Percentiles rank a stretch among this genome's conserved stretches.
Conservation (phyloP, 2,113 vertebrate species). For the Anarrhichthys ocellatus region DNA sequence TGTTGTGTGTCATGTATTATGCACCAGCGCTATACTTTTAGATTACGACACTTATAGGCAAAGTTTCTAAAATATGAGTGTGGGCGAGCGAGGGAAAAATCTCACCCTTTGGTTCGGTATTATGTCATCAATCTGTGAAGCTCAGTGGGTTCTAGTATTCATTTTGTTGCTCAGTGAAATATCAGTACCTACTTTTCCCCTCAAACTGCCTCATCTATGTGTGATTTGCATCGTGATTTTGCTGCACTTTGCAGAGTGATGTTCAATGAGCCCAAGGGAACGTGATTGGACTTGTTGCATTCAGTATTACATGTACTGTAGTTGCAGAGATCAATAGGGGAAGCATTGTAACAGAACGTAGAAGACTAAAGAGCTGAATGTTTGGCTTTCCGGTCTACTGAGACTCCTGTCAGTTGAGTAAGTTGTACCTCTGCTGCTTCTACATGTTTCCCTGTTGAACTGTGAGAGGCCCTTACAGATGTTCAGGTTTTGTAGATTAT, state of each 20-base stretch:
- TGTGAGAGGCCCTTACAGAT: neutral
- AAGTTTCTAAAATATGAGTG: constrained; percentile 33
- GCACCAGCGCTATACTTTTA: constrained; percentile 16
- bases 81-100: neutral
- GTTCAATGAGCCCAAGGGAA: neutral
- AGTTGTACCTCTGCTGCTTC: neutral
- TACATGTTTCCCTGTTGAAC: neutral
- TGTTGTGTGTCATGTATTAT: constrained; percentile 41
- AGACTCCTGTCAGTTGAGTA: neutral
- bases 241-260: neutral
- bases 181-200: constrained; percentile 9
- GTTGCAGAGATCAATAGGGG: neutral
- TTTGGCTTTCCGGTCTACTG: neutral
- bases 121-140: constrained; percentile 29
- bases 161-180: constrained; percentile 30
- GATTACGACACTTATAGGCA: constrained; percentile 2
- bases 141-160: constrained; percentile 19
- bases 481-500: neutral
- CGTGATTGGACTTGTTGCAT: neutral
- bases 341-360: neutral
- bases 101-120: constrained; percentile 16
- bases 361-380: constrained; percentile 5
- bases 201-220: constrained; percentile 15
- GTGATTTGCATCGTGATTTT: constrained; percentile 22
- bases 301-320: neutral